These are phyloP conservation scores for Oasisia sp. DNA, from an alignment of 2,888 invertebrate species.

Conservation along the genomic window DNA sequence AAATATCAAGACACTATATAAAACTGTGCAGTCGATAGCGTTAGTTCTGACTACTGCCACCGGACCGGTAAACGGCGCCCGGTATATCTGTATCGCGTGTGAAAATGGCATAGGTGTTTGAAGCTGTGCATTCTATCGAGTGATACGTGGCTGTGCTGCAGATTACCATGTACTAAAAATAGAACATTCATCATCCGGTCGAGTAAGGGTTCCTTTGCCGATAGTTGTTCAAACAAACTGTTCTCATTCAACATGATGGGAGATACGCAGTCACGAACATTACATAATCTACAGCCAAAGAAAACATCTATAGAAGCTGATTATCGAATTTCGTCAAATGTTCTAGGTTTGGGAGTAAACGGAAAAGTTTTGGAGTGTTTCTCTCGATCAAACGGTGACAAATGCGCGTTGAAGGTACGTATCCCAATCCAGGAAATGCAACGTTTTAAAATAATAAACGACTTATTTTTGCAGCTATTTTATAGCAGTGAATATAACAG, in stretches of 20 bases:
- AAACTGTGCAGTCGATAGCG: too few species aligned
- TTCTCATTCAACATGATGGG: conserved; percentile 42
- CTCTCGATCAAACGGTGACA: conserved; percentile 78
- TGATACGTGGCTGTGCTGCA: not conserved
- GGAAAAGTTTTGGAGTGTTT: conserved; percentile 98
- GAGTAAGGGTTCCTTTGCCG: not conserved
- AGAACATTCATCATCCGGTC: not conserved
- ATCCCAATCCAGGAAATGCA: not conserved
- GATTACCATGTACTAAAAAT: not conserved
- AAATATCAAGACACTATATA: too few species aligned
- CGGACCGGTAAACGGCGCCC: too few species aligned
- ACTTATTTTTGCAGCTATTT: conserved; percentile 19
- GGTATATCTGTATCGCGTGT: too few species aligned
- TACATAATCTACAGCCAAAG: conserved; percentile 68
- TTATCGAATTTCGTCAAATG: conserved; percentile 90
- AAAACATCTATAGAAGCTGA: conserved; percentile 86
- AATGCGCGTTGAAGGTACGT: conserved; percentile 90
- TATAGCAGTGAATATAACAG: not conserved
- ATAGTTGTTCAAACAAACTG: not conserved
- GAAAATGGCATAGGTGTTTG: not conserved
- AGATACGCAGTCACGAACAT: conserved; percentile 40
- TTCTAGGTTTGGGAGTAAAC: conserved; percentile 96
- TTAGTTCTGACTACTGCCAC: too few species aligned
- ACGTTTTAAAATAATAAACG: not conserved
- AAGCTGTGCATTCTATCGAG: not conserved